Conservation (phyloP, 1,140 invertebrate genomes). For the Xylocopa sonorina region DNA sequence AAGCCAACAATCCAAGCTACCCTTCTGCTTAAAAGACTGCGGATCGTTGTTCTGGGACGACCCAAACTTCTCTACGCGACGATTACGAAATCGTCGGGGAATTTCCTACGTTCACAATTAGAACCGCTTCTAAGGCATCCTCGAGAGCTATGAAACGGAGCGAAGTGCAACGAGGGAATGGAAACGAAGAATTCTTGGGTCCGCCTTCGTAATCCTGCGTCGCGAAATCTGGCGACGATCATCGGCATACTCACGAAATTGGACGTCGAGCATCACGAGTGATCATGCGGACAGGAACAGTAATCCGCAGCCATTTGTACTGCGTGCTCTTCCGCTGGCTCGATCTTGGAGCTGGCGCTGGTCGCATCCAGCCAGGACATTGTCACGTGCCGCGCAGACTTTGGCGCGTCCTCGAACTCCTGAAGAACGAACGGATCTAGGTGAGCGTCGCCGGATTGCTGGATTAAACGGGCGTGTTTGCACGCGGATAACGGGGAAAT, state of each 20-base stretch:
- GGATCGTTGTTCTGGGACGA: too few relatives aligned
- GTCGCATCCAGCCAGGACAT: constrained; percentile 73
- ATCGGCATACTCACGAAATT: too few relatives aligned
- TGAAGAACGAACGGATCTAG: constrained; percentile 44
- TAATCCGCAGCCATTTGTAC: constrained; percentile 66
- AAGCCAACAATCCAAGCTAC: too few relatives aligned
- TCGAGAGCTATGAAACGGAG: neutral
- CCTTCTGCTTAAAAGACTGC: too few relatives aligned
- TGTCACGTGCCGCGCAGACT: constrained; percentile 70
- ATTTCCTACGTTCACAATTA: constrained; percentile 1
- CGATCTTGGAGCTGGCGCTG: constrained; percentile 47
- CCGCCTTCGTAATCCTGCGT: neutral
- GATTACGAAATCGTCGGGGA: constrained; percentile 10
- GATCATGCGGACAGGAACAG: constrained; percentile 70
- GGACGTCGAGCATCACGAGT: constrained; percentile 39
- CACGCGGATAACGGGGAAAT: neutral
- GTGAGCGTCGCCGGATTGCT: neutral
- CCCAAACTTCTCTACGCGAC: neutral
- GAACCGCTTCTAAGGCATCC: constrained; percentile 18
- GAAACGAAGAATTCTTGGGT: too few relatives aligned
- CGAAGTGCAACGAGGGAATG: too few relatives aligned
- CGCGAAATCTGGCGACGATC: neutral
- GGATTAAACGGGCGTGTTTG: neutral
- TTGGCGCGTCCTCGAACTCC: constrained; percentile 64
- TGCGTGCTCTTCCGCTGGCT: constrained; percentile 57